Evolutionary conservation across 2,888 invertebrate species (phyloP).

Genomic region (Ditula angustiorana): DNA sequence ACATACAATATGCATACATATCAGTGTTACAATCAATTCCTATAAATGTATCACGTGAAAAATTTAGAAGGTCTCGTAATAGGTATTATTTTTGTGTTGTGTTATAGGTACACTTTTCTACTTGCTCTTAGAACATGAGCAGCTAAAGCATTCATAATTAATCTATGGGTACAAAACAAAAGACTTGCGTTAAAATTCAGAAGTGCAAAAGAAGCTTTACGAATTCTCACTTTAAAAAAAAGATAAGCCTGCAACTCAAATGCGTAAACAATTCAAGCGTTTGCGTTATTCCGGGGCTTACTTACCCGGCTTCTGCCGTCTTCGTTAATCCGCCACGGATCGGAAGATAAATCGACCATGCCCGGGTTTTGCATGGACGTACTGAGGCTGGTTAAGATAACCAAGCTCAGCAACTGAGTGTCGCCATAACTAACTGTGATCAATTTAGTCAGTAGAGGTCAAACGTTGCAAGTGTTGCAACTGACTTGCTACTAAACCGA

Average conservation of each 20-base stretch:
- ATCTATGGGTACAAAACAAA: conserved; percentile 15
- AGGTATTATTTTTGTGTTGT: too few species aligned
- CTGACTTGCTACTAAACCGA: too few species aligned
- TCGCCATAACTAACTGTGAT: neutral
- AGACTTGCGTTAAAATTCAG: conserved; percentile 6
- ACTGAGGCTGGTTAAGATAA: conserved; percentile 7
- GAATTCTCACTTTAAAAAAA: conserved; percentile 23
- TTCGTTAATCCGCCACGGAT: conserved; percentile 30
- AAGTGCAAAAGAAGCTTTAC: conserved; percentile 22
- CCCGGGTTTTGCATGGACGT: conserved; percentile 22
- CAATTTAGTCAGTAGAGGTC: neutral
- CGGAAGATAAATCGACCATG: conserved; percentile 33
- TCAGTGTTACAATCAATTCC: too few species aligned
- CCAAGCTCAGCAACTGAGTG: neutral
- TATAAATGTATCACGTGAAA: too few species aligned
- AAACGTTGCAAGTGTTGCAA: neutral
- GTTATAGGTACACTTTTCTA: too few species aligned
- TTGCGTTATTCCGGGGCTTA: conserved; percentile 29
- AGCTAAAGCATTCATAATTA: conserved; percentile 6
- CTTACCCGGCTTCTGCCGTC: conserved; percentile 18
- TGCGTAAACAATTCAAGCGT: conserved; percentile 35
- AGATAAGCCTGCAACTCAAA: conserved; percentile 32
- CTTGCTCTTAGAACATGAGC: too few species aligned
- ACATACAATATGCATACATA: too few species aligned
- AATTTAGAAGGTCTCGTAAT: too few species aligned